These are phyloP conservation scores for Plectrocnemia conspersa DNA, from an alignment of 1,140 invertebrate genomes.

Conservation along the genomic window DNA sequence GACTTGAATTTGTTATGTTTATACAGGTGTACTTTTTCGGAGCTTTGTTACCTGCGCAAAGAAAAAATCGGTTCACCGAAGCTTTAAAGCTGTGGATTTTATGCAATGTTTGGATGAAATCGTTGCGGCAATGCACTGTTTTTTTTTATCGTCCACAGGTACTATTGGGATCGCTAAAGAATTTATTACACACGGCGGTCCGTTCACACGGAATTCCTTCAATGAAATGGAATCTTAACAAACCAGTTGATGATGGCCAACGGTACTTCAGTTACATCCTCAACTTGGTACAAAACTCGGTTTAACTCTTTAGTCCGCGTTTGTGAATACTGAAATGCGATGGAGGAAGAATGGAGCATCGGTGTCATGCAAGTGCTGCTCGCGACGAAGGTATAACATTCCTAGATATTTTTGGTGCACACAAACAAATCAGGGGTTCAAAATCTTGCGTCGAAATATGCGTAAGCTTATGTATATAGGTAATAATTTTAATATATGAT, in stretches of 20 bases:
- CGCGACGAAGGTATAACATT: conserved; percentile 17
- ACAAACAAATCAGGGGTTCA: conserved; percentile 5
- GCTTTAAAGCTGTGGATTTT: neutral
- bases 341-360: too few relatives aligned
- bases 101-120: neutral
- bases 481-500: too few relatives aligned
- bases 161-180: neutral
- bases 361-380: neutral
- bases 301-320: neutral
- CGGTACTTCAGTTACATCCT: conserved; percentile 23
- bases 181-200: conserved; percentile 10
- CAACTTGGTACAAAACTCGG: neutral
- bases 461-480: too few relatives aligned
- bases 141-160: too few relatives aligned
- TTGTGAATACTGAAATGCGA: conserved; percentile 10
- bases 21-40: too few relatives aligned
- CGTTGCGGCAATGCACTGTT: too few relatives aligned
- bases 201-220: conserved; percentile 21
- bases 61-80: neutral
- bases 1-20: too few relatives aligned
- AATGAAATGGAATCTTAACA: conserved; percentile 26
- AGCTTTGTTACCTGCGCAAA: neutral
- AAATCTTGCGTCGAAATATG: conserved; percentile 1
- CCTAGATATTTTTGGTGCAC: conserved; percentile 18
- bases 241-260: conserved; percentile 21